Evolutionary conservation across 2,113 vertebrate genomes (phyloP).

Genomic region (Colossoma macropomum): DNA sequence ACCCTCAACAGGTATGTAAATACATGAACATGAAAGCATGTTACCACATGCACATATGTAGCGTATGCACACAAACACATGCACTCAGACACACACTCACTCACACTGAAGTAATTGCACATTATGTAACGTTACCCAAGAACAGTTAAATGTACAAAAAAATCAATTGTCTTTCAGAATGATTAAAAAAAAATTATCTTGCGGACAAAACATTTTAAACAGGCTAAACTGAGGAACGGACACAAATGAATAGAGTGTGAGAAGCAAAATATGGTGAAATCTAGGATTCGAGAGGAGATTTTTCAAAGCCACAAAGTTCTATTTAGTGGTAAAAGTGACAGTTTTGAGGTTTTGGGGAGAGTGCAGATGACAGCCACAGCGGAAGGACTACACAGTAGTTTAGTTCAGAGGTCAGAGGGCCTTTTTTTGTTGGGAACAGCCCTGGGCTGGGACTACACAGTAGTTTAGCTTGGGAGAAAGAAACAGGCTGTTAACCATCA

Average conservation of each 20-base stretch:
- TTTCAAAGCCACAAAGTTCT: conserved; percentile 5
- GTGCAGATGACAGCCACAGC: conserved; percentile 45
- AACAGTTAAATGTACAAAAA: conserved; percentile 45
- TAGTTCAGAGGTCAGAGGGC: conserved; percentile 45
- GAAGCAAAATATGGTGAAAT: conserved; percentile 17
- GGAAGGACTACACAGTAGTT: conserved; percentile 58
- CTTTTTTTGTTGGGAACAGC: conserved; percentile 35
- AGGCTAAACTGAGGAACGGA: conserved; percentile 2
- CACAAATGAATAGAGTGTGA: conserved; percentile 21
- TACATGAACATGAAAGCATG: conserved; percentile 18
- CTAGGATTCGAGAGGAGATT: not conserved
- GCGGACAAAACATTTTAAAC: conserved; percentile 18
- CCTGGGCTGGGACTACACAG: conserved; percentile 57
- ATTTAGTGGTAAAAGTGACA: conserved; percentile 36
- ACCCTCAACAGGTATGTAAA: conserved; percentile 16
- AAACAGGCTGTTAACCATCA: conserved; percentile 36
- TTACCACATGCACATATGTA: conserved; percentile 39
- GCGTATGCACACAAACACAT: conserved; percentile 36
- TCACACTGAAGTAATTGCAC: conserved; percentile 47
- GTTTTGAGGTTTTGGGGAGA: conserved; percentile 34
- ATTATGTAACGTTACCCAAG: conserved; percentile 43
- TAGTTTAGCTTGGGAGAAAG: conserved; percentile 45
- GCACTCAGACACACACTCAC: conserved; percentile 35
- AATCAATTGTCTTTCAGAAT: conserved; percentile 36
- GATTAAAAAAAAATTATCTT: not conserved